Evolutionary conservation across 2,888 invertebrate genomes (phyloP).

Genomic region (Orthonychiurus folsomi): DNA sequence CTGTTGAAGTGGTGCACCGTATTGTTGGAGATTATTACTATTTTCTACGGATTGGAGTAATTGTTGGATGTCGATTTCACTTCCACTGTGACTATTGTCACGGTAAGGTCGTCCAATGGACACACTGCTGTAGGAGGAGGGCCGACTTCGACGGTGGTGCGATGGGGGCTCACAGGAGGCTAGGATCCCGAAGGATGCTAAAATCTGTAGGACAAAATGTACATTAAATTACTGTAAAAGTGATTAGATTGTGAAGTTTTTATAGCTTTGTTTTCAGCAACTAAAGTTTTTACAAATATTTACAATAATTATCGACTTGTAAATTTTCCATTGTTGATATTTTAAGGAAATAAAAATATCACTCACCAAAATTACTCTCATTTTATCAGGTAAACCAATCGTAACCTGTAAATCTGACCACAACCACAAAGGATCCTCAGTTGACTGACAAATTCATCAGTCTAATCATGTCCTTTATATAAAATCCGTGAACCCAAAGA

Average conservation of each 20-base stretch:
- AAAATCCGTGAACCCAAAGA: too few relatives aligned
- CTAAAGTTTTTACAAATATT: too few relatives aligned
- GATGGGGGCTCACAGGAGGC: not conserved
- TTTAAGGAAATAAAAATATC: not conserved
- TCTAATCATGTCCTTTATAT: too few relatives aligned
- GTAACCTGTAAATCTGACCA: too few relatives aligned
- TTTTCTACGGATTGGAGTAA: not conserved
- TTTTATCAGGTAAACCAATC: not conserved
- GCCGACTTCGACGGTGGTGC: not conserved
- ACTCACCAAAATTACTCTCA: not conserved
- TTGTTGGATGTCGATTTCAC: constrained; percentile 1
- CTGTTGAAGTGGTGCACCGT: constrained; percentile 16
- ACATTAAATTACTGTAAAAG: too few relatives aligned
- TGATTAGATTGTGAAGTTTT: too few relatives aligned
- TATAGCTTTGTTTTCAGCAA: too few relatives aligned
- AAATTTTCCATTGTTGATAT: too few relatives aligned
- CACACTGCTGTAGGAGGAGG: not conserved
- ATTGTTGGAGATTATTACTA: constrained; percentile 9
- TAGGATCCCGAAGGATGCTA: not conserved
- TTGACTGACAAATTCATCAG: too few relatives aligned
- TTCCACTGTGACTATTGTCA: not conserved
- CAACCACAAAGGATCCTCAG: too few relatives aligned
- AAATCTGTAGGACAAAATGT: not conserved
- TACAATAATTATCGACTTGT: too few relatives aligned
- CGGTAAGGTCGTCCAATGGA: not conserved